phyloP scores from a whole-genome alignment of 2,888 invertebrate genomes.

The Druceiella hillmani region DNA sequence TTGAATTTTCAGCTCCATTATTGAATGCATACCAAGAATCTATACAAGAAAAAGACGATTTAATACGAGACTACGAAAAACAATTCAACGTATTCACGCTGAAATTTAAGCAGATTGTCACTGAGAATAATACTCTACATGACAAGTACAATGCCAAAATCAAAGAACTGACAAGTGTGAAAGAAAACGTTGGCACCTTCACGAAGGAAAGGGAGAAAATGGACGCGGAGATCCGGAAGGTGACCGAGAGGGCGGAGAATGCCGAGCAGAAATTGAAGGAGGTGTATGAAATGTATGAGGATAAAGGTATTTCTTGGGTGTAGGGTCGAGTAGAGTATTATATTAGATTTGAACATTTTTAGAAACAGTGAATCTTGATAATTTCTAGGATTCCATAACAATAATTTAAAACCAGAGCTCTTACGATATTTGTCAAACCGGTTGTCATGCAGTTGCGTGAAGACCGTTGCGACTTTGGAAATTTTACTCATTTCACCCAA shows the following conservation, averaged over 20 bases:
- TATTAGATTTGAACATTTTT: not conserved
- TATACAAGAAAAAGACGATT: slow-evolving; percentile 66
- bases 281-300: slow-evolving; percentile 67
- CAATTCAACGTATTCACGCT: slow-evolving; percentile 67
- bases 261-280: slow-evolving; percentile 71
- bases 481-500: too few species aligned
- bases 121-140: slow-evolving; percentile 63
- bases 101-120: slow-evolving; percentile 63
- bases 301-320: slow-evolving; percentile 63
- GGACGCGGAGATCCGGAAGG: slow-evolving; percentile 42
- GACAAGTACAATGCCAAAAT: slow-evolving; percentile 34
- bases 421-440: too few species aligned
- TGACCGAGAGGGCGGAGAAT: slow-evolving; percentile 60
- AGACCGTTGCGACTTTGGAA: too few species aligned
- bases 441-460: too few species aligned
- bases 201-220: slow-evolving; percentile 43
- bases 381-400: too few species aligned
- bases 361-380: too few species aligned
- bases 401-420: too few species aligned
- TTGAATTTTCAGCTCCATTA: slow-evolving; percentile 52
- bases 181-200: slow-evolving; percentile 40
- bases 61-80: slow-evolving; percentile 63
- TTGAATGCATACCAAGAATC: slow-evolving; percentile 77
- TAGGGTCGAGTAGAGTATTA: too few species aligned
- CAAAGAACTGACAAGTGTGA: slow-evolving; percentile 34